phyloP scores from a whole-genome alignment of 1,140 invertebrate species.

The Meloidogyne floridensis region DNA sequence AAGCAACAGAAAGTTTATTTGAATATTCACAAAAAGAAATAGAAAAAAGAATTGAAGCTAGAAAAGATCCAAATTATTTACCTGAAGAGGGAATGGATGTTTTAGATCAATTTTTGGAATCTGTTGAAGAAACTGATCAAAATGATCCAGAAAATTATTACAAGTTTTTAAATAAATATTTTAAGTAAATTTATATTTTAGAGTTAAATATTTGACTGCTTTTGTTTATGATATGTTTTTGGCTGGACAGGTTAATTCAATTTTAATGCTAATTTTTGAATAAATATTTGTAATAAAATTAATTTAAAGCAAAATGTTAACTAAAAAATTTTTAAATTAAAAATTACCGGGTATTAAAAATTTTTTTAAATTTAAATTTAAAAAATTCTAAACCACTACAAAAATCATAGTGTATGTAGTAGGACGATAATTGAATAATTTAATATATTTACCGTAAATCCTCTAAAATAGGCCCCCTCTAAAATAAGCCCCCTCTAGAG shows the following conservation, averaged over 20 bases:
- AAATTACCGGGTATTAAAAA: no score
- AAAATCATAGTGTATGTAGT: no score
- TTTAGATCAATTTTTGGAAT: constrained; percentile 27
- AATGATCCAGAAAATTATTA: constrained; percentile 8
- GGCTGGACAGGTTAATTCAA: constrained; percentile 16
- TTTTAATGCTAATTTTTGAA: no score
- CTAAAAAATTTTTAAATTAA: no score
- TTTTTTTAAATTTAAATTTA: neutral
- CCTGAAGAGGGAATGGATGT: constrained; percentile 21
- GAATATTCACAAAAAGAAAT: constrained; percentile 21
- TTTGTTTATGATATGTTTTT: constrained; percentile 27
- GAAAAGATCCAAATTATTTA: constrained; percentile 8
- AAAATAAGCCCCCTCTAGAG: no score
- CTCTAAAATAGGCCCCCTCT: no score
- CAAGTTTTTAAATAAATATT: neutral
- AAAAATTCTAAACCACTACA: no score
- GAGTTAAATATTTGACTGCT: constrained; percentile 8
- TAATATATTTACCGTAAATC: no score
- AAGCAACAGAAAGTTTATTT: constrained; percentile 1
- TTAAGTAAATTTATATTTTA: neutral
- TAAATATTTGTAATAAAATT: no score
- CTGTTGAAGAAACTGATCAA: constrained; percentile 7
- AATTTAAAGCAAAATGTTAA: no score
- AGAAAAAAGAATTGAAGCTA: constrained; percentile 10
- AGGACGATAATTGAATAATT: no score